Conservation (phyloP, 1,140 invertebrate species). For the Lordiphosa mommai region DNA sequence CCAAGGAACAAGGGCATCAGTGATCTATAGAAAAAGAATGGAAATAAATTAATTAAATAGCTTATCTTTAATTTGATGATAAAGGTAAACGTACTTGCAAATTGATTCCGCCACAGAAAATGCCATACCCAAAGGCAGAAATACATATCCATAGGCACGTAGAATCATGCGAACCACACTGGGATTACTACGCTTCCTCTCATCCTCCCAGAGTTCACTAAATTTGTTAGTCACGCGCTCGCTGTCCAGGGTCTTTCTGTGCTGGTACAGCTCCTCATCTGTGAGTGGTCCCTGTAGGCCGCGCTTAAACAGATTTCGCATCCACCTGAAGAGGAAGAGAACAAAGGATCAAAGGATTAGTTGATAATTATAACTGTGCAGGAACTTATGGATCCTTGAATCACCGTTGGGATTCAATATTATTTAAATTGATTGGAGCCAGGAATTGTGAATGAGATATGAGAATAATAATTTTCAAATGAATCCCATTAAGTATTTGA, state of each 20-base stretch:
- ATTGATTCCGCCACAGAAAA: conserved; percentile 81
- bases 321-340: too few relatives aligned
- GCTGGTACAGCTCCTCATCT: conserved; percentile 80
- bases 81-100: conserved; percentile 81
- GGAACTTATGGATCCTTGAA: too few relatives aligned
- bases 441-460: too few relatives aligned
- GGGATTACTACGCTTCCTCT: conserved; percentile 77
- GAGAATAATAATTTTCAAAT: too few relatives aligned
- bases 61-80: background rate
- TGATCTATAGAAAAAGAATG: conserved; percentile 85
- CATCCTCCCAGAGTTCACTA: conserved; percentile 65
- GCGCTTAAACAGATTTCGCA: conserved; percentile 78
- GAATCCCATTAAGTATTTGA: too few relatives aligned
- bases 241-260: conserved; percentile 59
- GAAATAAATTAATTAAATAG: too few relatives aligned
- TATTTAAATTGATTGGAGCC: too few relatives aligned
- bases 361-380: too few relatives aligned
- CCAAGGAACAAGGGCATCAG: conserved; percentile 86
- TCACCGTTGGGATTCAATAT: too few relatives aligned
- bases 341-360: too few relatives aligned
- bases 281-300: conserved; percentile 79
- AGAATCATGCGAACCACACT: conserved; percentile 81
- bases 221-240: conserved; percentile 67
- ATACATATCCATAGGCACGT: conserved; percentile 81
- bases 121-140: conserved; percentile 81